phyloP scores from a whole-genome alignment of 2,888 invertebrate genomes.

The Teleogryllus oceanicus region DNA sequence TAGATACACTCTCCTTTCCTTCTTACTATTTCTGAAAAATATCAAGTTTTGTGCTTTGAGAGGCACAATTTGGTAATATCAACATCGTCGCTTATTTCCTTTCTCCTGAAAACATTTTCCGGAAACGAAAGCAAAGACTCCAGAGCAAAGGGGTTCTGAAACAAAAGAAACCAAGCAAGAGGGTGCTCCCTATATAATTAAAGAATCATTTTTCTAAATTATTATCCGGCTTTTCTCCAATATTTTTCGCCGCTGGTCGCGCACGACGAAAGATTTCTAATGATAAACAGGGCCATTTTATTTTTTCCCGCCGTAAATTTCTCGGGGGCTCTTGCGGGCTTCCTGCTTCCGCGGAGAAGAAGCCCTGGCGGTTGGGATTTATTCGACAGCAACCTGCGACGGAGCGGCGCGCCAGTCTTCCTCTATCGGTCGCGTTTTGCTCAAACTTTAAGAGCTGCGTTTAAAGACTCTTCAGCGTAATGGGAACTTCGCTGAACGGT shows the following conservation, averaged over 20 bases:
- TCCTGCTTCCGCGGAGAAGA: background rate
- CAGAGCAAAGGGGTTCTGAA: background rate
- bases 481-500: background rate
- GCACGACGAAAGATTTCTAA: background rate
- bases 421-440: background rate
- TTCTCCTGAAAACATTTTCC: no score
- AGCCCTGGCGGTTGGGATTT: background rate
- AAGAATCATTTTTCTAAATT: background rate
- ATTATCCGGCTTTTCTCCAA: no score
- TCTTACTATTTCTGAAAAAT: no score
- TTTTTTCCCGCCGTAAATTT: background rate
- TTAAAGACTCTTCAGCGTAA: conserved; percentile 2
- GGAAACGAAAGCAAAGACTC: no score
- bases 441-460: background rate
- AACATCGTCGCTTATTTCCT: no score
- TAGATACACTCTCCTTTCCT: no score
- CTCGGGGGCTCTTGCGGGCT: background rate
- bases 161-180: background rate
- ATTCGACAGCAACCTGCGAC: background rate
- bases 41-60: no score
- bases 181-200: background rate
- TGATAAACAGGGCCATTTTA: background rate
- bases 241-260: no score
- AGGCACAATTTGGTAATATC: no score
- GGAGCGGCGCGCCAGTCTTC: background rate